Base-by-base conservation (phyloP, 2,888 invertebrate species). In the Amiota minor region DNA sequence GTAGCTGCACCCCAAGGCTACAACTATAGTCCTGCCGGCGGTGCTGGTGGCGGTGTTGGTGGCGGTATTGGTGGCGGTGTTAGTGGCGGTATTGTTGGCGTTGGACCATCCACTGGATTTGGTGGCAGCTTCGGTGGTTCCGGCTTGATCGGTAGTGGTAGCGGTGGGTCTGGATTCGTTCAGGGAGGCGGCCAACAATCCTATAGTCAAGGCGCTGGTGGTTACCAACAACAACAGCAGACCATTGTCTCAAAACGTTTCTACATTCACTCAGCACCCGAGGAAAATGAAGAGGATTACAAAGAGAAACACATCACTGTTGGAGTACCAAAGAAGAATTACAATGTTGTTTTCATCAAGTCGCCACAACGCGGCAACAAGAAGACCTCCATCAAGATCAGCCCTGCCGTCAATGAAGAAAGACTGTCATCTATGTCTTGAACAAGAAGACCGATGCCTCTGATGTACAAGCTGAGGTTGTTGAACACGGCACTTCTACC, bases 341-440 rank as follows among this genome's bases (percentile, higher is more conserved):
- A 90, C 76, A 89, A 89, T 70, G 88, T 90, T 35, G 89, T 90
- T 18, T 90, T 90, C 79, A 89, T 90, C 70, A 89, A 89, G 79
- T 88, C 90, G 10, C 90, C 90, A 56, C 78, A 86, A 23, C 86
- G 85, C 73, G 81, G 86, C 9, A 78, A 81, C 75, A 86, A 85
- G 80, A 87, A 86, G 81, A 84, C 86, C 46, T 75, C 86, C 71
- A 87, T 89, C 75, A 87, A 87, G 83, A 87, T 89, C 69, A 85
- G 84, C 55, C 87, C 88, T 3, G 88, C 89, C 47, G 80, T 83
- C 77, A 89, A 86, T 61, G 90, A 90, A 80, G 90, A 90, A 90
- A 90, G 84, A 90, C 90, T 55, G 88, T 90, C 77, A 89, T 90
- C 76, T 90, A 90, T 80, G 90, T 90, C 70, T 83, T 89, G 53